phyloP scores from a whole-genome alignment of 92 coral and sea anemone species.

The Muricea muricata region DNA sequence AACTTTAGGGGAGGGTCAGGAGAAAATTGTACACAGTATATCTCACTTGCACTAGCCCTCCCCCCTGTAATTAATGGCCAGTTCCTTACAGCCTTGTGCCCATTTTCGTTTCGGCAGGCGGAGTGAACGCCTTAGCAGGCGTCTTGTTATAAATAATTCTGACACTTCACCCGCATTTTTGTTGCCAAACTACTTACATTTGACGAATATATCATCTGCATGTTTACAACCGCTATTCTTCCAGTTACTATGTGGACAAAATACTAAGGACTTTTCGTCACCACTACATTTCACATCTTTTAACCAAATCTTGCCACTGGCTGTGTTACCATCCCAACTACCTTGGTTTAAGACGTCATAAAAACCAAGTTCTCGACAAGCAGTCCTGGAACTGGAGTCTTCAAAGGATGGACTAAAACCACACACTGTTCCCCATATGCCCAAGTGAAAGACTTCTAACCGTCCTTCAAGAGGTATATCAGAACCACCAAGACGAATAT shows the following conservation, averaged over 20 bases:
- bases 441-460: not conserved
- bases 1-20: no score
- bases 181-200: not conserved
- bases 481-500: not conserved
- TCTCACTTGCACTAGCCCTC: no score
- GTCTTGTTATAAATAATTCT: no score
- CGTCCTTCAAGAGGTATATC: not conserved
- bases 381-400: not conserved
- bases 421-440: constrained; percentile 14
- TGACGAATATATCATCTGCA: not conserved
- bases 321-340: not conserved
- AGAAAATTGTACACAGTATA: no score
- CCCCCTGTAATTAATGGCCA: no score
- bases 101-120: no score
- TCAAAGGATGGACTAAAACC: not conserved
- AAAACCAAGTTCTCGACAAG: constrained; percentile 17
- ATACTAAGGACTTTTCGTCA: constrained; percentile 1
- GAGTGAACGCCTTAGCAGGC: no score
- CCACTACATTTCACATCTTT: not conserved
- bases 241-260: constrained; percentile 8
- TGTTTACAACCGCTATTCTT: not conserved
- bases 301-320: constrained; percentile 5
- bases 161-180: no score
- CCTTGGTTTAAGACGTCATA: not conserved
- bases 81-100: no score